These are phyloP conservation scores for Meleagris gallopavo DNA, from an alignment of 2,113 vertebrate genomes.

Conservation along the genomic window DNA sequence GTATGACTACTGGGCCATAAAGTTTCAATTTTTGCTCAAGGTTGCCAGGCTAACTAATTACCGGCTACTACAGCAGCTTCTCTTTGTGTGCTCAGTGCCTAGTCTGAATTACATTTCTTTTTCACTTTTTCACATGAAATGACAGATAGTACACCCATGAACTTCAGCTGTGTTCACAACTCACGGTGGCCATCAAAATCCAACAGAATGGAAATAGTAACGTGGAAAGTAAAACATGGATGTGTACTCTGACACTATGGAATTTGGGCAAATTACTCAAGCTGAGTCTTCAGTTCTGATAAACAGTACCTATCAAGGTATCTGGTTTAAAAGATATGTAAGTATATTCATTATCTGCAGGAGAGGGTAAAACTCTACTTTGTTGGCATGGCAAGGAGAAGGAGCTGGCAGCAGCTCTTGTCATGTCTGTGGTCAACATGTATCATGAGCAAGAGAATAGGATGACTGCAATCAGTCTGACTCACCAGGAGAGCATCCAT, in stretches of 20 bases:
- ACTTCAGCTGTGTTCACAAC: not conserved
- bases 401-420: not conserved
- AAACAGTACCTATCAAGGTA: not conserved
- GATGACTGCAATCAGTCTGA: not conserved
- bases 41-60: conserved; percentile 11
- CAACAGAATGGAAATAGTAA: not conserved
- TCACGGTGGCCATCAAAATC: rapidly evolving
- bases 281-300: not conserved
- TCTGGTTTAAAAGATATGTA: not conserved
- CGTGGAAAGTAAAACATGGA: not conserved
- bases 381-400: not conserved
- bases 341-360: not conserved
- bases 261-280: not conserved
- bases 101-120: not conserved
- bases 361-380: not conserved
- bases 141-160: not conserved
- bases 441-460: not conserved
- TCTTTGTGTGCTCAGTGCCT: not conserved
- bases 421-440: not conserved
- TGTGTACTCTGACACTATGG: not conserved
- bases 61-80: not conserved
- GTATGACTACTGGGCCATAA: not conserved
- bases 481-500: not conserved
- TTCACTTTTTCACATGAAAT: not conserved
- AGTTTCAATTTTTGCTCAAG: not conserved